phyloP scores from a whole-genome alignment of 1,140 invertebrate species.

The Bicyclus anynana region DNA sequence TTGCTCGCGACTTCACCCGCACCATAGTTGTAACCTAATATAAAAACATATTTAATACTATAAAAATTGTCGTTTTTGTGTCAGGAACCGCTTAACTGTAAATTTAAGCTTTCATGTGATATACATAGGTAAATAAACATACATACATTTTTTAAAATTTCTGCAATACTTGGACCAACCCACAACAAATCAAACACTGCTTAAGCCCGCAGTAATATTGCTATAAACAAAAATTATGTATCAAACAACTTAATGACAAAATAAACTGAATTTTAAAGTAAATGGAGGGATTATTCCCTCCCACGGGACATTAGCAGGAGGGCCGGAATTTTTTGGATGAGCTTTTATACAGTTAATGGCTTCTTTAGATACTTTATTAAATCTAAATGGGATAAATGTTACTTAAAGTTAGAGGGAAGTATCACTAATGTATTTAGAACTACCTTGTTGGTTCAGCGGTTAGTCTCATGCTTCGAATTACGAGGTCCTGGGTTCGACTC shows the following conservation, averaged over 20 bases:
- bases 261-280: conserved; percentile 14
- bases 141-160: too few species aligned
- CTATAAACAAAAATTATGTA: conserved; percentile 15
- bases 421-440: too few species aligned
- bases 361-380: conserved; percentile 18
- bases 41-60: too few species aligned
- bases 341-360: conserved; percentile 12
- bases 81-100: too few species aligned
- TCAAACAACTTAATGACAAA: conserved; percentile 15
- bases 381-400: conserved; percentile 22
- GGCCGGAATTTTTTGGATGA: conserved; percentile 8
- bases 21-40: too few species aligned
- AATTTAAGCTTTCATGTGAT: too few species aligned
- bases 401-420: conserved; percentile 13
- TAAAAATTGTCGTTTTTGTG: too few species aligned
- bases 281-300: conserved; percentile 6
- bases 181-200: conserved; percentile 1
- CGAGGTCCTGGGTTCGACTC: too few species aligned
- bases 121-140: too few species aligned
- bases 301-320: neutral
- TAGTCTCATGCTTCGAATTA: too few species aligned
- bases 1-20: too few species aligned
- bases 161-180: neutral
- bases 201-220: conserved; percentile 3
- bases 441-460: too few species aligned